A percentile compares a stretch with the other conserved stretches of the same genome.
These are phyloP conservation scores for Eupeodes corollae DNA, from an alignment of 1,140 invertebrate genomes.

Conservation along the genomic window DNA sequence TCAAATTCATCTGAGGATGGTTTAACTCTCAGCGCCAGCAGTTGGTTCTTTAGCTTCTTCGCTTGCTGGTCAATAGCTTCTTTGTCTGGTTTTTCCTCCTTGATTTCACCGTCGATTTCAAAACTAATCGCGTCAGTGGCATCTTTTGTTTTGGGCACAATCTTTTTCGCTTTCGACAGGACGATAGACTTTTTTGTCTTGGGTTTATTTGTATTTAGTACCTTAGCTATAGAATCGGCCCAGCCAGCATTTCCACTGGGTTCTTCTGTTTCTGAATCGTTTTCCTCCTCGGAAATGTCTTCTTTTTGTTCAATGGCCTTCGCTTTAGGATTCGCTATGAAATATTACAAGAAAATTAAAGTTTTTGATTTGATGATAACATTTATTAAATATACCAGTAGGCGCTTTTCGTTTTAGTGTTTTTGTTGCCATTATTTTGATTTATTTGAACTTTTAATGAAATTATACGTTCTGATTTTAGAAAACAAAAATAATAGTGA, in stretches of 20 bases:
- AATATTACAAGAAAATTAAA: neutral
- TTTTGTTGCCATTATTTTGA: no score
- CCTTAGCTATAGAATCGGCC: constrained; percentile 63
- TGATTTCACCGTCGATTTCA: constrained; percentile 38
- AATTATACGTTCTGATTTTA: no score
- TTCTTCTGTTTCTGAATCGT: constrained; percentile 4
- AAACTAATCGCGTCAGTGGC: constrained; percentile 37
- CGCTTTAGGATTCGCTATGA: neutral
- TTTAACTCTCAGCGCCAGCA: constrained; percentile 57
- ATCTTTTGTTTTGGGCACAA: constrained; percentile 42
- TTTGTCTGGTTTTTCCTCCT: constrained; percentile 36
- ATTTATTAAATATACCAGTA: no score
- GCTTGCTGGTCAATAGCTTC: constrained; percentile 34
- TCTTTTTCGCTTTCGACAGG: constrained; percentile 60
- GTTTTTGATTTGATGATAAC: no score
- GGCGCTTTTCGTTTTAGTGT: no score
- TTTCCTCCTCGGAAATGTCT: neutral
- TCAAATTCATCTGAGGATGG: constrained; percentile 60
- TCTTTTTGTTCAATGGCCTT: neutral
- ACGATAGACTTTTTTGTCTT: constrained; percentile 62
- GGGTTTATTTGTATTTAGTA: constrained; percentile 59
- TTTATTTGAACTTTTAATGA: no score
- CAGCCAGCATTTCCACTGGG: constrained; percentile 41
- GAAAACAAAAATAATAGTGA: no score
- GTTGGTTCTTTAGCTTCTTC: constrained; percentile 40